Conservation (phyloP, 2,113 vertebrate genomes). For the Ochotona curzoniae region DNA sequence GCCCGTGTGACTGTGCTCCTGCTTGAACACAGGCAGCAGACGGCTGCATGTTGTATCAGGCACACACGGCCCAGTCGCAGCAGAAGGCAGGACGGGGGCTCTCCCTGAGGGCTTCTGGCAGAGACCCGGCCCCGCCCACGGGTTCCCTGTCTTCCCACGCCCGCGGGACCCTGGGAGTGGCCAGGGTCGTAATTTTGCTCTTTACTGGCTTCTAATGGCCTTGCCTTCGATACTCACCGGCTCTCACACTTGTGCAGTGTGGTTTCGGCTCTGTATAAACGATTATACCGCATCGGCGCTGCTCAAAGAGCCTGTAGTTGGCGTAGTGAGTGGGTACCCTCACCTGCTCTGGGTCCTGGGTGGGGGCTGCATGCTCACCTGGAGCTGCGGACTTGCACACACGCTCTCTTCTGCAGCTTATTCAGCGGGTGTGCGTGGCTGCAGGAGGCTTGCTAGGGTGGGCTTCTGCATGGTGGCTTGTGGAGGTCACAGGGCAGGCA, state of each 20-base stretch:
- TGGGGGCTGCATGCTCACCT: too few species aligned
- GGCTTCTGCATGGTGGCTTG: too few species aligned
- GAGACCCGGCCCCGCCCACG: not conserved
- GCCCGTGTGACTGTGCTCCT: not conserved
- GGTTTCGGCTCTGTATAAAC: constrained; percentile 77
- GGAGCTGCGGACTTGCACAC: too few species aligned
- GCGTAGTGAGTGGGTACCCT: too few species aligned
- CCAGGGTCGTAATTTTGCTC: constrained; percentile 66
- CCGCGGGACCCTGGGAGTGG: not conserved
- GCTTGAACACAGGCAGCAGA: not conserved
- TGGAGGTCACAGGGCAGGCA: too few species aligned
- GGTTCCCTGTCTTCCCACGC: constrained; percentile 25
- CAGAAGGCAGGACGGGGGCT: not conserved
- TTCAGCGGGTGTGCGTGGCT: too few species aligned
- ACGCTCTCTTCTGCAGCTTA: too few species aligned
- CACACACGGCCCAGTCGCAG: rapidly evolving
- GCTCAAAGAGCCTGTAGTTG: too few species aligned
- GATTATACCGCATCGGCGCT: not conserved
- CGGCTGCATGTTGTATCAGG: rapidly evolving
- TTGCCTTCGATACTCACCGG: constrained; percentile 68
- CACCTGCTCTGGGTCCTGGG: too few species aligned
- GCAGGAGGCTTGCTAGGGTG: too few species aligned
- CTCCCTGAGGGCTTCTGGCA: not conserved
- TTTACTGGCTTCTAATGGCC: constrained; percentile 54
- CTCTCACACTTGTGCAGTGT: not conserved